These are phyloP conservation scores for Hycleus phaleratus DNA, from an alignment of 1,140 invertebrate species.

Conservation along the genomic window DNA sequence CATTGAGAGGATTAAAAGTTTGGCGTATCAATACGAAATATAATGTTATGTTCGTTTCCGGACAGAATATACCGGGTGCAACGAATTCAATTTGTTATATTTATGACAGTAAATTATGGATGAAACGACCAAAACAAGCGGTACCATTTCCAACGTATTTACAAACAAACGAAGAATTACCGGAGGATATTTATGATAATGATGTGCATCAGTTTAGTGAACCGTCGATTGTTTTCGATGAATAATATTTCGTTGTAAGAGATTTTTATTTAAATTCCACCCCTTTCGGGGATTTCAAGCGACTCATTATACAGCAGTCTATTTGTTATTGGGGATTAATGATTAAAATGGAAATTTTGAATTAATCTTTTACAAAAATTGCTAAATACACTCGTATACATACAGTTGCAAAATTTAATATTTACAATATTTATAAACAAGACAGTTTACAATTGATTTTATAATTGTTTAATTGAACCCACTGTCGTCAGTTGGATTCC, in stretches of 20 bases:
- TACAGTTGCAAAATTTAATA: too few species aligned
- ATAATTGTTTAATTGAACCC: too few species aligned
- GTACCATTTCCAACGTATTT: constrained; percentile 79
- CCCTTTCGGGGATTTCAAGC: too few species aligned
- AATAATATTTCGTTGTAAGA: constrained; percentile 28
- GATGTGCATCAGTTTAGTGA: constrained; percentile 62
- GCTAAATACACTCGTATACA: too few species aligned
- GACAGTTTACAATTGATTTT: too few species aligned
- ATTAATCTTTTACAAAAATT: too few species aligned
- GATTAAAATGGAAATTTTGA: too few species aligned
- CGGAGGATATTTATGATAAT: constrained; percentile 65
- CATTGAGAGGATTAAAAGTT: constrained; percentile 69
- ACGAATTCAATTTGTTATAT: constrained; percentile 73
- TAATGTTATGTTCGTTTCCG: constrained; percentile 84
- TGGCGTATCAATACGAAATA: constrained; percentile 88
- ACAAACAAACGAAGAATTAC: constrained; percentile 45
- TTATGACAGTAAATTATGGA: constrained; percentile 68
- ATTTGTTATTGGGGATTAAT: too few species aligned
- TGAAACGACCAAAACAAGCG: constrained; percentile 48
- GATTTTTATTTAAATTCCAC: too few species aligned
- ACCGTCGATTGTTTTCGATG: constrained; percentile 65
- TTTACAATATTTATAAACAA: too few species aligned
- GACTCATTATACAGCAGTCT: too few species aligned
- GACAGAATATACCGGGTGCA: constrained; percentile 72
- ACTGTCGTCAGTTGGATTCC: not conserved